These are phyloP conservation scores for Mantis religiosa DNA, from an alignment of 2,888 invertebrate genomes.

Conservation along the genomic window DNA sequence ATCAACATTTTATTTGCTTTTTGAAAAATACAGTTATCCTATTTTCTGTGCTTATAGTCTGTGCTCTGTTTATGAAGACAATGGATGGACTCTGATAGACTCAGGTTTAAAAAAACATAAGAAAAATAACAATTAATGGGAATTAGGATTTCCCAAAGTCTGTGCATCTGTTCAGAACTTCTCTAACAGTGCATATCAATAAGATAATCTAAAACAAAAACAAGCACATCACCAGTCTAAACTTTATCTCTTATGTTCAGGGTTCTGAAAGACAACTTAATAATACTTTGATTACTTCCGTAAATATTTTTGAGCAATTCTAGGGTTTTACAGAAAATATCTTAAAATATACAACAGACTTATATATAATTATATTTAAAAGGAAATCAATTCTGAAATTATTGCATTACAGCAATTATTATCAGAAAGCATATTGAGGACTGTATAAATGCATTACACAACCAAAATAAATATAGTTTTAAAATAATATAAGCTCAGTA, in stretches of 20 bases:
- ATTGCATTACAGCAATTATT: neutral
- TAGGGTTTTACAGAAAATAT: neutral
- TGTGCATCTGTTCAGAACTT: neutral
- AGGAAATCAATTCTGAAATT: neutral
- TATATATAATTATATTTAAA: neutral
- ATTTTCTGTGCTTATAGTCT: neutral
- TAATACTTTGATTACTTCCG: neutral
- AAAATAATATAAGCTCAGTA: neutral
- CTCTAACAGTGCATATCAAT: neutral
- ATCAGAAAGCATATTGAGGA: neutral
- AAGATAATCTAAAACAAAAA: neutral
- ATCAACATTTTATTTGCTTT: neutral
- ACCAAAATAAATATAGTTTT: neutral
- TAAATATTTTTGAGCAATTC: neutral
- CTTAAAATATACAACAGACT: neutral
- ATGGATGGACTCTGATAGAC: neutral
- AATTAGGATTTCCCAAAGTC: neutral
- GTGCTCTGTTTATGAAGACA: neutral
- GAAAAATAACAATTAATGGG: neutral
- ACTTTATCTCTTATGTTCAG: neutral
- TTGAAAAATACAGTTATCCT: neutral
- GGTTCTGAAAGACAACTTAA: neutral
- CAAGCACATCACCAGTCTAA: neutral
- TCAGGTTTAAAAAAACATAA: neutral
- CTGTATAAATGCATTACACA: neutral